phyloP scores from a whole-genome alignment of 2,113 vertebrate genomes.

The Notarius quadriscutis region DNA sequence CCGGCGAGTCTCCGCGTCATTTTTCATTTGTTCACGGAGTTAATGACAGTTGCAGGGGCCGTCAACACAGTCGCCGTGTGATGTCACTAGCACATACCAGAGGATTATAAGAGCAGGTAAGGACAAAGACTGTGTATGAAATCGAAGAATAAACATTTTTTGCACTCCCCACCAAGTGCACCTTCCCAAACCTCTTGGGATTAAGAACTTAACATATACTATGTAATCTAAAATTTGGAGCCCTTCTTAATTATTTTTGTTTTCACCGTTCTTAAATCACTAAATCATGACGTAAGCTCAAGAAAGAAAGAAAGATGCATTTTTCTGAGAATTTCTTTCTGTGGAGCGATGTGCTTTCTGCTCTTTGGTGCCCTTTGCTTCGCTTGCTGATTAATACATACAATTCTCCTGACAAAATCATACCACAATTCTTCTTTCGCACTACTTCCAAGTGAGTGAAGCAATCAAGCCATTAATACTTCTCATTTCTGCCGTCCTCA shows the following conservation, averaged over 20 bases:
- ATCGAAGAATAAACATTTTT: constrained; percentile 43
- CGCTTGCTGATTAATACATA: constrained; percentile 79
- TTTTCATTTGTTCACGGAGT: constrained; percentile 84
- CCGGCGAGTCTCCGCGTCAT: constrained; percentile 83
- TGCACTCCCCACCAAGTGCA: neutral
- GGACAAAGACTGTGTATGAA: constrained; percentile 78
- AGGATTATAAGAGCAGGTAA: constrained; percentile 82
- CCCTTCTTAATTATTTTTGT: neutral
- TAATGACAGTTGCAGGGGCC: constrained; percentile 84
- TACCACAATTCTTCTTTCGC: constrained; percentile 76
- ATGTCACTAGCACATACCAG: constrained; percentile 83
- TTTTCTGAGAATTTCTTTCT: constrained; percentile 79
- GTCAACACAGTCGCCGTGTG: constrained; percentile 80
- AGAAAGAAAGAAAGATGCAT: constrained; percentile 39
- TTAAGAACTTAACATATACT: neutral
- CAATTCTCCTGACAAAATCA: constrained; percentile 73
- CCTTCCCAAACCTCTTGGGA: neutral
- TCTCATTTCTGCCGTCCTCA: constrained; percentile 76
- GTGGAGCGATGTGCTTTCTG: constrained; percentile 45
- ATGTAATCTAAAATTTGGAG: neutral
- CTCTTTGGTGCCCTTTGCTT: constrained; percentile 55
- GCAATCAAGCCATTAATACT: constrained; percentile 98
- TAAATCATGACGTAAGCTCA: neutral
- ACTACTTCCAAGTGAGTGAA: constrained; percentile 99
- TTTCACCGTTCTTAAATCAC: constrained; percentile 50